Conservation (phyloP, 2,888 invertebrate genomes). For the Tiliacea aurago region DNA sequence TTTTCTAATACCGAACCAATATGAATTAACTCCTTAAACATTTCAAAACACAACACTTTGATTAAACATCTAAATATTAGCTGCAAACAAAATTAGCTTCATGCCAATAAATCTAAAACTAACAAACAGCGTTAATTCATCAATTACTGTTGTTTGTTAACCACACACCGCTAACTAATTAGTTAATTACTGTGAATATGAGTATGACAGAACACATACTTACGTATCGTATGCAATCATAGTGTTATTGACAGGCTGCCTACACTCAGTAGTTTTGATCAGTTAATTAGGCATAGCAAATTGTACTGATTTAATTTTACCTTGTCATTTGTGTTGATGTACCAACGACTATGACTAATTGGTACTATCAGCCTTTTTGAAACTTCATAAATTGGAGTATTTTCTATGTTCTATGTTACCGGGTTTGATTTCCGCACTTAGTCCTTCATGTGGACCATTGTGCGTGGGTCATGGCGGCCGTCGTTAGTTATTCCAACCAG, state of each 20-base stretch:
- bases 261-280: conserved; percentile 24
- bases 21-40: conserved; percentile 18
- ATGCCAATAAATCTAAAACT: conserved; percentile 48
- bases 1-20: conserved; percentile 1
- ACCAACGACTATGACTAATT: background rate
- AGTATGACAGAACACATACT: background rate
- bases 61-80: conserved; percentile 33
- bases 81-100: conserved; percentile 32
- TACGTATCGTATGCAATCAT: background rate
- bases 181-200: background rate
- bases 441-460: too few species aligned
- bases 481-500: too few species aligned
- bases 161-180: conserved; percentile 12
- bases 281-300: conserved; percentile 16
- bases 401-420: too few species aligned
- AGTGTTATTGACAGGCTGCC: background rate
- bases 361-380: background rate
- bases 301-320: conserved; percentile 21
- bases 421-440: too few species aligned
- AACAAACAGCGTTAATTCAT: conserved; percentile 46
- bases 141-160: conserved; percentile 31
- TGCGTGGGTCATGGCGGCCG: too few species aligned
- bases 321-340: conserved; percentile 5
- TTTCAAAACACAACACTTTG: conserved; percentile 18
- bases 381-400: background rate